These are phyloP conservation scores for Melitaea athalia DNA, from an alignment of 2,888 invertebrate genomes.

Conservation along the genomic window DNA sequence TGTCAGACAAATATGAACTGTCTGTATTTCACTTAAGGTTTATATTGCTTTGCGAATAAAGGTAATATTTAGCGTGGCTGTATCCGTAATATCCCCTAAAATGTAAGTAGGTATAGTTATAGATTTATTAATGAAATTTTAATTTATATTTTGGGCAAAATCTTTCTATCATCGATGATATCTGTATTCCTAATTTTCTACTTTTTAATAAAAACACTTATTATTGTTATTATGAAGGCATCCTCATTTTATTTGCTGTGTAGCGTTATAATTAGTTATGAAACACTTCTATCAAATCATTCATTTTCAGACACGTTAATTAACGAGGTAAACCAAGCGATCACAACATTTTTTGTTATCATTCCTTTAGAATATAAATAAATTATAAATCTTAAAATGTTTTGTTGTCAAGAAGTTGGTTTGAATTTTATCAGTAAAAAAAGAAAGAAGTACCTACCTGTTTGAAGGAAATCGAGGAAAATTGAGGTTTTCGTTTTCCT, in stretches of 20 bases:
- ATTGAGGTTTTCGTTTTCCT: too few species aligned
- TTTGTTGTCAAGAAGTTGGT: background rate
- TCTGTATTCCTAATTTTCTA: background rate
- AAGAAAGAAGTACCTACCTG: too few species aligned
- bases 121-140: background rate
- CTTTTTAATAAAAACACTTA: background rate
- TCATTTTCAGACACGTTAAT: constrained; percentile 29
- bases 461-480: too few species aligned
- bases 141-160: background rate
- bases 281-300: constrained; percentile 27
- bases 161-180: background rate
- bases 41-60: background rate
- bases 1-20: constrained; percentile 6
- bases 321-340: constrained; percentile 25
- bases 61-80: background rate
- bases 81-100: constrained; percentile 6
- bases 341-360: constrained; percentile 18
- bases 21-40: background rate
- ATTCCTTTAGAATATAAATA: background rate
- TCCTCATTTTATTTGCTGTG: constrained; percentile 16
- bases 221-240: constrained; percentile 1
- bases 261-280: constrained; percentile 14
- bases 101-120: background rate
- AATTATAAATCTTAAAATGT: background rate
- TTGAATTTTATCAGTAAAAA: background rate